Base-by-base conservation (phyloP, 2,113 vertebrate species). In the Urocolius indicus region DNA sequence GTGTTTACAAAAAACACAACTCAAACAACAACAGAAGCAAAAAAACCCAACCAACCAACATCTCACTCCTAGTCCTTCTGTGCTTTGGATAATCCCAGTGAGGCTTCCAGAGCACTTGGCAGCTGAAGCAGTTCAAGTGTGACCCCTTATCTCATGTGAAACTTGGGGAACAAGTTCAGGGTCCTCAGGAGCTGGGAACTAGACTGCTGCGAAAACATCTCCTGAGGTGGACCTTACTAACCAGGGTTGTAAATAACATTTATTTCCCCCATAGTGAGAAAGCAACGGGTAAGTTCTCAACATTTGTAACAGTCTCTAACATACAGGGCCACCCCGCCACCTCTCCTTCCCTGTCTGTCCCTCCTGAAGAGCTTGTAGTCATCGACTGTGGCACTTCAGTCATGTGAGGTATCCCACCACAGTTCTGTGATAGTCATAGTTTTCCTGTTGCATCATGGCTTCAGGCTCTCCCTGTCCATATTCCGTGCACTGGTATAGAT, bases 131-230 rank as follows among this genome's bases (percentile, higher is more conserved):
- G 30, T 29, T 84, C 30, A 51, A 69, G 22, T 15, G 38, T 43
- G 30, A 41, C 61, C n/a, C 17, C 2, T 61, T 61, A 45, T 4
- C 26, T 75, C 46, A 46, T n/a, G 10, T 76, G n/a, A 55, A 38
- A 16, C 0, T 0, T 2, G 14, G 30, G 13, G 10, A 26, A 13
- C 41, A 49, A 19, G 26, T 55, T 59, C 45, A 59, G 30, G 30
- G 19, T 76, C 29, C 27, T 75, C 36, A 49, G 54, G 65, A 77
- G 21, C 54, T 69, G 32, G 65, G 38, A 79, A 29, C n/a, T n/a
- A 22, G 65, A 41, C 36, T 54, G 43, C n/a, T 68, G 15, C 55
- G n/a, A 6, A 30, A 24, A 19, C 19, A 52, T 26, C n/a, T 54
- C 17, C 34, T 27, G 27, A 89, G 34, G 61, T 77, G 66, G 27